phyloP scores from a whole-genome alignment of 2,113 vertebrate genomes.

The Cariama cristata region DNA sequence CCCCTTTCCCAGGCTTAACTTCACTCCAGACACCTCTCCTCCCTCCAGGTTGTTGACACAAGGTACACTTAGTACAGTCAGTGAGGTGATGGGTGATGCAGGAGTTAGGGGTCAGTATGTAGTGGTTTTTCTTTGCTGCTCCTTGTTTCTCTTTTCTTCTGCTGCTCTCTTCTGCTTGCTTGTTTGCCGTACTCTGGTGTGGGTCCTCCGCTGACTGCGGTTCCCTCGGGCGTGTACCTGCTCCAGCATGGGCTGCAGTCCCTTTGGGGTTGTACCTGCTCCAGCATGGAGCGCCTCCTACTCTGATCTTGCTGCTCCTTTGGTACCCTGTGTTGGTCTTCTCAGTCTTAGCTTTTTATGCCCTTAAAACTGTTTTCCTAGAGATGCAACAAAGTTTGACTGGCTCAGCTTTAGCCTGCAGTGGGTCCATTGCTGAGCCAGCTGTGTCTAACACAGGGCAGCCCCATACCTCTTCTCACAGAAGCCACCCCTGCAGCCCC shows the following conservation, averaged over 20 bases:
- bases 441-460: neutral
- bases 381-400: neutral
- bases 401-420: neutral
- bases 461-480: neutral
- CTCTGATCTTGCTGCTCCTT: neutral
- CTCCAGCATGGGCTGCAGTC: neutral
- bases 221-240: neutral
- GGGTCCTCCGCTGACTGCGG: neutral
- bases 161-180: neutral
- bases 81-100: no score
- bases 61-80: neutral
- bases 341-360: neutral
- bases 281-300: neutral
- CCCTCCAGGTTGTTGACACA: neutral
- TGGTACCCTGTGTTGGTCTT: neutral
- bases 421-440: neutral
- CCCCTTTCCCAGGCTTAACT: neutral
- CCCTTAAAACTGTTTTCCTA: neutral
- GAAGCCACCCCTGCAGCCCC: neutral
- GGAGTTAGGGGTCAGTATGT: neutral
- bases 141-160: neutral
- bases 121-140: neutral
- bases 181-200: neutral
- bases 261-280: neutral
- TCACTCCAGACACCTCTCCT: neutral